Percentiles rank a stretch among this genome's conserved stretches.
These are phyloP conservation scores for Axea sp. DNA, from an alignment of 2,888 invertebrate species.

Conservation along the genomic window DNA sequence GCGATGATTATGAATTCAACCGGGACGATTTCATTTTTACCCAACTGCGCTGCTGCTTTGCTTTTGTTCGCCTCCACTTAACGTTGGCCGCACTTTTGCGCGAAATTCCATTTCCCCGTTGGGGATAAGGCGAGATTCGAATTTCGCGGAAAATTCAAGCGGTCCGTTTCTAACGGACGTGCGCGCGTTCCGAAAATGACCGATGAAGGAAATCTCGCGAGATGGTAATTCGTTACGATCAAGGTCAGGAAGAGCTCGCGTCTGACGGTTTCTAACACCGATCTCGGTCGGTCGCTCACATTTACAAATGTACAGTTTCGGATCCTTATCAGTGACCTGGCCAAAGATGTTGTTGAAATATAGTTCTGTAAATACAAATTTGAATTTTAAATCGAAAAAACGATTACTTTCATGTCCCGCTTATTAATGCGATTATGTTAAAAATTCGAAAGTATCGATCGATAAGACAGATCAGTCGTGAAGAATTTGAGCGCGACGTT, in stretches of 20 bases:
- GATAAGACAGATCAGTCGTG: too few relatives aligned
- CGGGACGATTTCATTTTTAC: too few relatives aligned
- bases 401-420: neutral
- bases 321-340: slow-evolving; percentile 8
- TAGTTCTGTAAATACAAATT: neutral
- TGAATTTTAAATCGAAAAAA: slow-evolving; percentile 11
- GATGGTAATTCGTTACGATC: slow-evolving; percentile 39
- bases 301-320: slow-evolving; percentile 34
- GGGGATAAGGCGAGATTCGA: too few relatives aligned
- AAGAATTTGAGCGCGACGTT: too few relatives aligned
- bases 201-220: slow-evolving; percentile 36
- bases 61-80: too few relatives aligned
- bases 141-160: too few relatives aligned
- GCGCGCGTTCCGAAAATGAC: slow-evolving; percentile 28
- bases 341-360: neutral
- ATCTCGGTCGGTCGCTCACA: slow-evolving; percentile 40
- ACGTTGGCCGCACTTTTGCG: too few relatives aligned
- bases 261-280: slow-evolving; percentile 15
- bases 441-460: neutral
- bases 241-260: slow-evolving; percentile 26
- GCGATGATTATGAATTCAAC: too few relatives aligned
- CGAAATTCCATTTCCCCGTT: too few relatives aligned
- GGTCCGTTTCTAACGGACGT: too few relatives aligned
- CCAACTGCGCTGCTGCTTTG: too few relatives aligned
- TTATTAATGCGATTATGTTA: neutral